Base-by-base conservation (phyloP, 2,888 invertebrate genomes). In the Drosophila vallismaia region DNA sequence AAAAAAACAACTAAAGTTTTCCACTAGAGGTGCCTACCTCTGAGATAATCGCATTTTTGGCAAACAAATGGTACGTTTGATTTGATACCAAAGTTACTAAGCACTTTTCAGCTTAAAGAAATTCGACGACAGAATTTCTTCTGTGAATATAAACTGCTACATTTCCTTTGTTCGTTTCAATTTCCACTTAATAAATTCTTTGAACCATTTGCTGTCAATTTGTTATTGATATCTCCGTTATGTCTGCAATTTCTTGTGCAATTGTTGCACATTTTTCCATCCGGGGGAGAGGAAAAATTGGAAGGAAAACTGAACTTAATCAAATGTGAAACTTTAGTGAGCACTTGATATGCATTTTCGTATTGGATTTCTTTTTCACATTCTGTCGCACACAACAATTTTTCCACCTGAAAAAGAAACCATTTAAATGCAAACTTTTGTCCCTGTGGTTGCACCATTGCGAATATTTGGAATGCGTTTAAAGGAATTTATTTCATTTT, bases 151-250 rank as follows among this genome's bases (percentile, higher is more conserved):
- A 42, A 42, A 36, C 8, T 36, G 10, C n/a, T n/a, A 2, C 10
- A 33, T 8, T 60, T 50, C 36, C 29, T 60, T 50, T 60, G 24
- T 29, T 64, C 44, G 29, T 19, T 64, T 62, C 9, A 14, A 29
- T 51, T 62, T 62, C 26, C 63, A 62, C 52, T 64, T 52, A 10
- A 52, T 63, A 63, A 46, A 52, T 64, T 46, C 63, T 38, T 19
- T 7, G 12, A 40, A 40, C 28, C 46, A 64, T 54, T 66, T 64
- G 19, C 48, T 54, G 64, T 4, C 64, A 64, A 64, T 66, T 64
- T 54, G 64, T 48, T 64, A 54, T 54, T 33, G 64, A 63, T 64
- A 63, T 63, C 40, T 48, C n/a, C 26, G 36, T 26, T 12, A 26
- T 26, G 51, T 51, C 44, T 26, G 50, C 28, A 14, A 38, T 58